Percentiles rank a stretch among this genome's conserved stretches.
Conservation (phyloP, 2,888 invertebrate species). For the Uropetala carovei region DNA sequence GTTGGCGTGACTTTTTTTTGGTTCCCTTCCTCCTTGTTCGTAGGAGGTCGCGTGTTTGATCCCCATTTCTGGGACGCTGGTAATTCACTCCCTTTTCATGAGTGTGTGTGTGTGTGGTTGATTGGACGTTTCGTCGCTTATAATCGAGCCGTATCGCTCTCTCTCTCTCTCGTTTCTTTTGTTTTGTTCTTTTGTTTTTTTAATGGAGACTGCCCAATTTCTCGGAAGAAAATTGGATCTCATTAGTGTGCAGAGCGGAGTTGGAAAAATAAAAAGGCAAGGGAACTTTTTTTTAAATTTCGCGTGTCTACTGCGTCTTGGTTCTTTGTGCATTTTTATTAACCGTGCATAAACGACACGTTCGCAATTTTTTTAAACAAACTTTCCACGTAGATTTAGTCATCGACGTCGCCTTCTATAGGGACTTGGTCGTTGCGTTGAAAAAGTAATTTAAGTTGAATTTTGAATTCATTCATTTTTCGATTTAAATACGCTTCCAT, state of each 20-base stretch:
- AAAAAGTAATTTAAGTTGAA: neutral
- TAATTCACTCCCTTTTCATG: neutral
- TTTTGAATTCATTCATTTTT: neutral
- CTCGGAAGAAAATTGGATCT: conserved; percentile 48
- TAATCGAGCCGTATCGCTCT: conserved; percentile 46
- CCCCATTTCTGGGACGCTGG: conserved; percentile 29
- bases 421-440: neutral
- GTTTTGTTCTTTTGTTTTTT: neutral
- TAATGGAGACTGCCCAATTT: conserved; percentile 14
- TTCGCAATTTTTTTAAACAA: neutral
- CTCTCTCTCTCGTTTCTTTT: neutral
- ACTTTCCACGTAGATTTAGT: neutral
- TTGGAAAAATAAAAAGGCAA: neutral
- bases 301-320: neutral
- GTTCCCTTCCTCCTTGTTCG: too few relatives aligned
- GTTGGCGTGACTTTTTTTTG: conserved; percentile 57
- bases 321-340: neutral
- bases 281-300: neutral
- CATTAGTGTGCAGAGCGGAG: neutral
- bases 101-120: neutral
- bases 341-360: neutral
- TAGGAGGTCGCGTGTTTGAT: conserved; percentile 52
- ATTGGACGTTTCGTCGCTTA: conserved; percentile 55
- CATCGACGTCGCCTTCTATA: neutral
- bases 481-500: neutral